Evolutionary conservation across 2,888 invertebrate genomes (phyloP).

Genomic region (Drosophila robusta): DNA sequence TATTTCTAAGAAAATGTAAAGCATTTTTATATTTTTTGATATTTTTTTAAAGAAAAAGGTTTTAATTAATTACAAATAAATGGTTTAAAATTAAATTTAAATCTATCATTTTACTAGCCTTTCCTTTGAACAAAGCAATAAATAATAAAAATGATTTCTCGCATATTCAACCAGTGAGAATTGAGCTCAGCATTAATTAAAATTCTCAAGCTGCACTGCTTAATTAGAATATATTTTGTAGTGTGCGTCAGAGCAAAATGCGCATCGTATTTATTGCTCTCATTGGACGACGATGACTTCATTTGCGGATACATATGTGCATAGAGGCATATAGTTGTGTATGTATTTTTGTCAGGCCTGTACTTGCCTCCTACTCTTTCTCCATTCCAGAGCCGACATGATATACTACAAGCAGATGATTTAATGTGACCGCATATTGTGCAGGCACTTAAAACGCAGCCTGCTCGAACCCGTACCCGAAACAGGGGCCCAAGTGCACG

Average conservation of each 20-base stretch:
- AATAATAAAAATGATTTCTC: background rate
- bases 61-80: too few relatives aligned
- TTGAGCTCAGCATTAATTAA: conserved; percentile 8
- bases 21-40: too few relatives aligned
- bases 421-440: conserved; percentile 78
- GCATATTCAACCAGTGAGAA: background rate
- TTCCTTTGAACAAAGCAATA: background rate
- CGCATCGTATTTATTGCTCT: conserved; percentile 29
- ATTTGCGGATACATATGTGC: conserved; percentile 38
- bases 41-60: background rate
- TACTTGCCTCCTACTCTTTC: conserved; percentile 50
- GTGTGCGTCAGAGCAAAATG: conserved; percentile 21
- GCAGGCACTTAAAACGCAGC: conserved; percentile 58
- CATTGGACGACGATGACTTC: conserved; percentile 68
- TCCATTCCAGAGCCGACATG: conserved; percentile 54
- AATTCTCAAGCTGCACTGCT: conserved; percentile 12
- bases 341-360: conserved; percentile 62
- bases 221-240: conserved; percentile 17
- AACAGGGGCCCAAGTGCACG: conserved; percentile 47
- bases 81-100: background rate
- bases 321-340: conserved; percentile 1
- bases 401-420: conserved; percentile 80
- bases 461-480: conserved; percentile 23
- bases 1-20: too few relatives aligned
- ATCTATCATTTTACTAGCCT: background rate